Conservation (phyloP, 1,140 invertebrate genomes). For the Lordiphosa stackelbergi region DNA sequence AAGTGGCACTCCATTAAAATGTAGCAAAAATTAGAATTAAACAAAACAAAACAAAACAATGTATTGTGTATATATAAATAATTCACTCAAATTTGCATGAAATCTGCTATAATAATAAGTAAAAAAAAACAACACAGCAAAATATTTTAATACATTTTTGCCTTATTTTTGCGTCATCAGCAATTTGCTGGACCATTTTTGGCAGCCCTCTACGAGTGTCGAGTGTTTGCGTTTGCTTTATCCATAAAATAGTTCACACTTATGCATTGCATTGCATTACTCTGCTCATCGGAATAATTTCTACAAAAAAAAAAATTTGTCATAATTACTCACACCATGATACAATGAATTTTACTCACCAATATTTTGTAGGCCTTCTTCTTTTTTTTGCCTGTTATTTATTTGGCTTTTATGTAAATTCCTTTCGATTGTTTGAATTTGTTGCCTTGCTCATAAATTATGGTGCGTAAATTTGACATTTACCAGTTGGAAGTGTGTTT, state of each 20-base stretch:
- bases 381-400: conserved; percentile 30
- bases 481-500: conserved; percentile 50
- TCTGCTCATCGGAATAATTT: conserved; percentile 6
- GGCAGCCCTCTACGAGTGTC: conserved; percentile 31
- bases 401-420: conserved; percentile 51
- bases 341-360: conserved; percentile 15
- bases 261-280: conserved; percentile 28
- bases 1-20: no score
- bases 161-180: background rate
- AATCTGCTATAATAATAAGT: no score
- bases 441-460: conserved; percentile 47
- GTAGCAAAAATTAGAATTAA: no score
- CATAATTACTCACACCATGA: conserved; percentile 43
- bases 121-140: no score
- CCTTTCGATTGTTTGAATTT: conserved; percentile 27
- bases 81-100: no score
- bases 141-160: conserved; percentile 13
- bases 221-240: background rate
- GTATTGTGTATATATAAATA: no score
- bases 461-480: conserved; percentile 53
- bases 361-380: conserved; percentile 1
- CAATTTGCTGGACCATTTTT: conserved; percentile 15
- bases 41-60: no score
- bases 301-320: conserved; percentile 15
- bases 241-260: conserved; percentile 47